These are phyloP conservation scores for Calonectris borealis DNA, from an alignment of 2,113 vertebrate species.

Conservation along the genomic window DNA sequence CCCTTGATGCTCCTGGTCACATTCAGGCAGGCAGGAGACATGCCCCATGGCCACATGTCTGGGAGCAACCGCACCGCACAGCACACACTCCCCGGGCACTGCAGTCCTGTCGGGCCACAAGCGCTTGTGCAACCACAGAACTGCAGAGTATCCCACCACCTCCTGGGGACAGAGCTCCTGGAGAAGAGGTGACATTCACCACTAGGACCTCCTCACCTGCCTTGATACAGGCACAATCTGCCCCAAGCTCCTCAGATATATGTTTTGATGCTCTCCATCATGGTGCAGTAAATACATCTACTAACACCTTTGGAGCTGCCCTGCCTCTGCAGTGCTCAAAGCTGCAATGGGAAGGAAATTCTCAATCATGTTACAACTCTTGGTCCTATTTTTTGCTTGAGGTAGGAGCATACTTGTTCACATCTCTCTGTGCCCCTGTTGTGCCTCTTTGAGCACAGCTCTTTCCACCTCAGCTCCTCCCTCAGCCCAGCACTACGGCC, in stretches of 20 bases:
- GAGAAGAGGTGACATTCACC: neutral
- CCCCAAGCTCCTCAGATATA: neutral
- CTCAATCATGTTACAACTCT: neutral
- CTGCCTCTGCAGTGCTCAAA: neutral
- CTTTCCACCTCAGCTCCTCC: neutral
- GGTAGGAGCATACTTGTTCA: neutral
- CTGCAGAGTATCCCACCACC: neutral
- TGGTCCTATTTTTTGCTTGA: neutral
- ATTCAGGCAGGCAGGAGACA: neutral
- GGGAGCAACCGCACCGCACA: neutral
- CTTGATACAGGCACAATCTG: neutral
- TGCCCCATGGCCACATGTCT: rapidly evolving
- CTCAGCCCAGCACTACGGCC: neutral
- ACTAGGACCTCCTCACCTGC: neutral
- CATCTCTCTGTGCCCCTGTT: neutral
- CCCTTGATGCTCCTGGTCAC: neutral
- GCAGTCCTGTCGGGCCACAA: rapidly evolving
- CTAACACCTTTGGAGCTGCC: neutral
- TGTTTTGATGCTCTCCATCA: neutral
- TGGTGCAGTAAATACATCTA: neutral
- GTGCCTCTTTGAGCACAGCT: neutral
- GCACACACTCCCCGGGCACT: neutral
- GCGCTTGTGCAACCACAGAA: neutral
- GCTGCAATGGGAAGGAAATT: neutral
- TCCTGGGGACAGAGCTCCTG: neutral